phyloP scores from a whole-genome alignment of 1,140 invertebrate genomes.

The Pristionchus pacificus region DNA sequence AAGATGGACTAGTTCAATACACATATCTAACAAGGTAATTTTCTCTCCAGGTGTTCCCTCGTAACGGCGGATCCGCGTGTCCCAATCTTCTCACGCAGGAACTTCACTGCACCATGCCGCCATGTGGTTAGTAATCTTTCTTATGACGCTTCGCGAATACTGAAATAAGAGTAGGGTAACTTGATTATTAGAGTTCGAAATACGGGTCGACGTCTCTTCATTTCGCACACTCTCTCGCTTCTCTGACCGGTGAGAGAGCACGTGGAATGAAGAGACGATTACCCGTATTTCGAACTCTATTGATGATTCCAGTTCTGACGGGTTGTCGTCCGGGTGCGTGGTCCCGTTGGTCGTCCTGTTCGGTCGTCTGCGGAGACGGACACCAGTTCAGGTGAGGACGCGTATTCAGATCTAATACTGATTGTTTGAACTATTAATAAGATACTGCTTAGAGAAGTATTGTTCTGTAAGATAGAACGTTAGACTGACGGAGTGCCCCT shows the following conservation, averaged over 20 bases:
- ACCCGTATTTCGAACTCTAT: neutral
- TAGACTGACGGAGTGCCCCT: too few species aligned
- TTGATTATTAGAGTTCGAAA: conserved; percentile 11
- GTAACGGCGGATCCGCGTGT: conserved; percentile 70
- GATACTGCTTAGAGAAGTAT: too few species aligned
- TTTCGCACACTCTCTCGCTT: too few species aligned
- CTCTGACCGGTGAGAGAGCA: too few species aligned
- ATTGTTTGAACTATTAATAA: too few species aligned
- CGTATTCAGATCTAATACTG: too few species aligned
- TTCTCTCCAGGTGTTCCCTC: conserved; percentile 57
- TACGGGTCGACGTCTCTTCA: too few species aligned
- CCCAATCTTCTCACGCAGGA: conserved; percentile 60
- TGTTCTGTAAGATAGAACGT: too few species aligned
- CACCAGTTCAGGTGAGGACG: conserved; percentile 40
- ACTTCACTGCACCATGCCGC: conserved; percentile 58
- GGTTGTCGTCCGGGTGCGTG: conserved; percentile 37
- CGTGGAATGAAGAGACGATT: conserved; percentile 14
- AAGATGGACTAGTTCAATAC: neutral
- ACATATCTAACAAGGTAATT: conserved; percentile 21
- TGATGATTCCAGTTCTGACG: neutral
- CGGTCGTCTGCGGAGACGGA: conserved; percentile 42
- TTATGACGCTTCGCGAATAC: too few species aligned
- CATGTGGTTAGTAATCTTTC: conserved; percentile 58
- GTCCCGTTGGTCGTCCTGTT: conserved; percentile 52
- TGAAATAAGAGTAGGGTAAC: too few species aligned